phyloP scores from a whole-genome alignment of 2,888 invertebrate genomes.

The Timema cristinae region DNA sequence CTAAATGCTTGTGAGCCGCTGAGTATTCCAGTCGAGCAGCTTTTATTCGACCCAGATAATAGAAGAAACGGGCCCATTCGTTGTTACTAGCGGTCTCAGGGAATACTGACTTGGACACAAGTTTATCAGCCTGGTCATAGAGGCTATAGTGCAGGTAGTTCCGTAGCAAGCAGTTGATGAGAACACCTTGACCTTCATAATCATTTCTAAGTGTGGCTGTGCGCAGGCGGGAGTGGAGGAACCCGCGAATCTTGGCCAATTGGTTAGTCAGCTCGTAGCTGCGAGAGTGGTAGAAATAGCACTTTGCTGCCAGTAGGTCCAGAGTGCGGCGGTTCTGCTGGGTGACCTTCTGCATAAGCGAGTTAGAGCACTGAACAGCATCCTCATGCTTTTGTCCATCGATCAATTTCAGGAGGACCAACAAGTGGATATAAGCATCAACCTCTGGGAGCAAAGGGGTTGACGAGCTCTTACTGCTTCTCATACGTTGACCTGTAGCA shows the following conservation, averaged over 20 bases:
- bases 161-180: constrained; percentile 91
- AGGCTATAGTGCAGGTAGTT: constrained; percentile 94
- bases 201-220: constrained; percentile 95
- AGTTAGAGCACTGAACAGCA: constrained; percentile 81
- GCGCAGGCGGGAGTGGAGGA: constrained; percentile 84
- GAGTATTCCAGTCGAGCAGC: constrained; percentile 98
- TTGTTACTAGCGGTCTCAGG: constrained; percentile 98
- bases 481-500: constrained; percentile 45
- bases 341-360: constrained; percentile 80
- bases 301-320: constrained; percentile 92
- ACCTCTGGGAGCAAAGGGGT: constrained; percentile 77
- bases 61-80: constrained; percentile 97
- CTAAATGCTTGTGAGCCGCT: constrained; percentile 92
- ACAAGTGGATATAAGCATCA: constrained; percentile 86
- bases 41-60: constrained; percentile 95
- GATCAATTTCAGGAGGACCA: constrained; percentile 81
- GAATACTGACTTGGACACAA: constrained; percentile 94
- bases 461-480: constrained; percentile 51
- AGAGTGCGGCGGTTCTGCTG: constrained; percentile 87
- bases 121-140: constrained; percentile 95
- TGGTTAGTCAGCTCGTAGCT: constrained; percentile 81
- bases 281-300: constrained; percentile 93
- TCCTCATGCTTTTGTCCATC: constrained; percentile 78
- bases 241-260: constrained; percentile 78
- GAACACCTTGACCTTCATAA: constrained; percentile 94